These are phyloP conservation scores for Diplodus puntazzo DNA, from an alignment of 2,797 vertebrate species.

Conservation along the genomic window DNA sequence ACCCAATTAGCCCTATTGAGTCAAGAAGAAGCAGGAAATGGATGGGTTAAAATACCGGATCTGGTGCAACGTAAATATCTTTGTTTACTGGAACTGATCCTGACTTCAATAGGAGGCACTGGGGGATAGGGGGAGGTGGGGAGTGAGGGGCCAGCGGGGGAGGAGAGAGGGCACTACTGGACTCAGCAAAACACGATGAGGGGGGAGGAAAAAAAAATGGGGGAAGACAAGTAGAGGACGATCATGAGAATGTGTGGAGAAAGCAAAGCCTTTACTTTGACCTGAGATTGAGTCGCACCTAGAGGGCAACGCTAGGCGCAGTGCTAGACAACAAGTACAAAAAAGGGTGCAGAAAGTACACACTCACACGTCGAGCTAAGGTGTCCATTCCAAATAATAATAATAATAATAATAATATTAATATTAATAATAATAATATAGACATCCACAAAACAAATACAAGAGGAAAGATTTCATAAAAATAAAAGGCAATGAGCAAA, in stretches of 20 bases:
- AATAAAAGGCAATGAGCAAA: conserved; percentile 91
- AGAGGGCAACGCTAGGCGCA: conserved; percentile 76
- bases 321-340: conserved; percentile 82
- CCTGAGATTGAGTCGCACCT: conserved; percentile 87
- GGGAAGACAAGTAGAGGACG: conserved; percentile 52
- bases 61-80: conserved; percentile 57
- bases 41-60: conserved; percentile 76
- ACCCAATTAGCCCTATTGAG: conserved; percentile 77
- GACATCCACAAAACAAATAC: conserved; percentile 75
- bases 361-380: conserved; percentile 80
- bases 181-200: conserved; percentile 38
- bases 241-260: conserved; percentile 77
- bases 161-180: conserved; percentile 33
- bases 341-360: conserved; percentile 81
- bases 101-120: conserved; percentile 71
- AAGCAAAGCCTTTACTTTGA: conserved; percentile 85
- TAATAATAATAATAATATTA: conserved; percentile 79
- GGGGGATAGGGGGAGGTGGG: conserved; percentile 9
- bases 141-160: conserved; percentile 28
- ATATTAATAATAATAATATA: conserved; percentile 75
- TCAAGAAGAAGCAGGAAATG: conserved; percentile 62
- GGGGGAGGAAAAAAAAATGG: not conserved
- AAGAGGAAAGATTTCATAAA: conserved; percentile 85
- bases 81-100: conserved; percentile 53
- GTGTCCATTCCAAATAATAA: conserved; percentile 82